A percentile compares a stretch with the other conserved stretches of the same genome.
Conservation (phyloP, 1,140 invertebrate genomes). For the Pseudobourletiella spinata region DNA sequence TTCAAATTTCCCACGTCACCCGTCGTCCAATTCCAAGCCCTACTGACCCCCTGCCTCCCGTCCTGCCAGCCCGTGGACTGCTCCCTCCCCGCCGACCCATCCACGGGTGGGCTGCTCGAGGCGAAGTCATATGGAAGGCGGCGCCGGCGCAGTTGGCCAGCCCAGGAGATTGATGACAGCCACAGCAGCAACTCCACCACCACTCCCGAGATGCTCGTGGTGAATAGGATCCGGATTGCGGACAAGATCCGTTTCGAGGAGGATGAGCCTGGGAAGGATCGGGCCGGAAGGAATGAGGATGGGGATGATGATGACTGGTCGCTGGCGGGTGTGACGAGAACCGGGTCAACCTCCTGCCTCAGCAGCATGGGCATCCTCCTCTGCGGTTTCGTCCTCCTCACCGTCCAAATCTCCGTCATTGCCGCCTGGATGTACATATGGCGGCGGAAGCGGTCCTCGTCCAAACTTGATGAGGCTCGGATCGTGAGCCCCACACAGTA, state of each 20-base stretch:
- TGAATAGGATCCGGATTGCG: conserved; percentile 46
- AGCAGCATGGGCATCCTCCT: conserved; percentile 39
- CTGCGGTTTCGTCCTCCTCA: conserved; percentile 40
- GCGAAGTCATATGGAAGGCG: conserved; percentile 43
- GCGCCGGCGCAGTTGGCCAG: conserved; percentile 37
- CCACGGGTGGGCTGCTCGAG: conserved; percentile 40
- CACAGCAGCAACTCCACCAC: neutral
- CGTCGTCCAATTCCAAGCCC: conserved; percentile 49
- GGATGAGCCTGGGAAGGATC: conserved; percentile 7
- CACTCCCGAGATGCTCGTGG: conserved; percentile 42
- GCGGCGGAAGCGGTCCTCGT: conserved; percentile 35
- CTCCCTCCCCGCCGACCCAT: conserved; percentile 40
- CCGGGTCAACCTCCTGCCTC: conserved; percentile 32
- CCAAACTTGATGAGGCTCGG: conserved; percentile 19
- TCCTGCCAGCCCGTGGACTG: conserved; percentile 46
- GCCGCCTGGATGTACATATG: conserved; percentile 42
- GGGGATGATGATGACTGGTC: conserved; percentile 18
- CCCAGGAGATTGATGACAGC: too few relatives aligned
- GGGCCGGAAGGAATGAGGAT: neutral
- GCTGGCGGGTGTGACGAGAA: conserved; percentile 5
- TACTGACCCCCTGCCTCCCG: conserved; percentile 48
- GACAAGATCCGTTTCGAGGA: conserved; percentile 45
- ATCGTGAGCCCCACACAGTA: neutral
- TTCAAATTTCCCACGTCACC: conserved; percentile 51
- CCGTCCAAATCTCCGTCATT: conserved; percentile 41